Percentiles rank a stretch among this genome's conserved stretches.
These are phyloP conservation scores for Lochmaea capreae DNA, from an alignment of 2,888 invertebrate genomes.

Conservation along the genomic window DNA sequence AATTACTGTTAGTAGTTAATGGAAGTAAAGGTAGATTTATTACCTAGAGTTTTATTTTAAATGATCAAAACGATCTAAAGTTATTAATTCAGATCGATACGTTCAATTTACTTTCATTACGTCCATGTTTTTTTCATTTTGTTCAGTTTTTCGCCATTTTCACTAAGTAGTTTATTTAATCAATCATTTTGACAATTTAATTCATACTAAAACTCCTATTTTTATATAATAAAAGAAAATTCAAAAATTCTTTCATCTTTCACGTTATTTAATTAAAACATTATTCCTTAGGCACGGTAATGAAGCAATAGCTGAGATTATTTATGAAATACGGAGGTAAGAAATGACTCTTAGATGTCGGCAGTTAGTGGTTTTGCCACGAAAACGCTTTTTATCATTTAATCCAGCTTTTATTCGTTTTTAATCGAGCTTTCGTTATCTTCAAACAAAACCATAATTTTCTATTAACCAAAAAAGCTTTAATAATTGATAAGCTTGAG, in stretches of 20 bases:
- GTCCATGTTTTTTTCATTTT: too few species aligned
- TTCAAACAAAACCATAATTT: background rate
- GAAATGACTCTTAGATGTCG: background rate
- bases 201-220: too few species aligned
- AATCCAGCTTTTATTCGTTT: background rate
- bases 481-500: background rate
- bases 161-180: too few species aligned
- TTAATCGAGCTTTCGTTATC: background rate
- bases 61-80: too few species aligned
- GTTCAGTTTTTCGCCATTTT: too few species aligned
- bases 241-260: background rate
- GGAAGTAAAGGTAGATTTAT: slow-evolving; percentile 11
- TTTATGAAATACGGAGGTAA: background rate
- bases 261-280: background rate
- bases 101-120: too few species aligned
- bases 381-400: background rate
- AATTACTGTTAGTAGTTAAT: slow-evolving; percentile 12
- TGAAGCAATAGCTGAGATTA: background rate
- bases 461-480: background rate
- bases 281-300: background rate
- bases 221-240: too few species aligned
- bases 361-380: background rate
- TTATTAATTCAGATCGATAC: too few species aligned
- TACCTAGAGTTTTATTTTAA: background rate
- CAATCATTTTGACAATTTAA: too few species aligned